Conservation (phyloP, 2,888 invertebrate species). For the Pterostichus madidus region DNA sequence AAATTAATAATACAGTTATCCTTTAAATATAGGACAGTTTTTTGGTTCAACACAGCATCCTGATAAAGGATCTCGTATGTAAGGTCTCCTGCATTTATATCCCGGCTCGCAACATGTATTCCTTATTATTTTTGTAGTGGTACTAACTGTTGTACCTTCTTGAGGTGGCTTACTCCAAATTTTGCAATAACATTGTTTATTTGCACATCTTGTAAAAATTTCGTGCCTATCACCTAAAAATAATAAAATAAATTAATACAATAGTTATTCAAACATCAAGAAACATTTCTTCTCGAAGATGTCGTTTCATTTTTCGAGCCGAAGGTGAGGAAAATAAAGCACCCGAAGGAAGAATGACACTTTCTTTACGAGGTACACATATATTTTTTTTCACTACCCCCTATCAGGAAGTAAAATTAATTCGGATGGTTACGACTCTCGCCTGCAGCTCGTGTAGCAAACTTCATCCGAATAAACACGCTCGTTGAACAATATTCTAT, state of each 20-base stretch:
- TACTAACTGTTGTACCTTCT: background rate
- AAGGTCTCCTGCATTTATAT: background rate
- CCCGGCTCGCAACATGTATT: background rate
- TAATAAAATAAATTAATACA: background rate
- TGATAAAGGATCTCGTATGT: background rate
- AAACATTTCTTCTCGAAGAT: too few species aligned
- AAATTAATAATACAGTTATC: background rate
- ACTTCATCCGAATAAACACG: too few species aligned
- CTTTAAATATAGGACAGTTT: conserved; percentile 1
- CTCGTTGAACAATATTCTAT: too few species aligned
- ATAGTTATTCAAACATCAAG: too few species aligned
- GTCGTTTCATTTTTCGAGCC: background rate
- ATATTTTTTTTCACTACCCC: too few species aligned
- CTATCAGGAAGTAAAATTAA: too few species aligned
- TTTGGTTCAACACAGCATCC: conserved; percentile 9
- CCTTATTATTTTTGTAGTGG: background rate
- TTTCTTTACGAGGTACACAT: too few species aligned
- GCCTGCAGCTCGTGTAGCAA: too few species aligned
- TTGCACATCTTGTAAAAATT: background rate
- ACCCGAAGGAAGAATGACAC: too few species aligned
- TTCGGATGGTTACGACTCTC: too few species aligned
- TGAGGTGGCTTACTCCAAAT: background rate
- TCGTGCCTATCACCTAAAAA: background rate
- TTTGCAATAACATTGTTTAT: background rate
- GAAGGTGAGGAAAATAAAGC: too few species aligned